Evolutionary conservation across 2,797 vertebrate species (phyloP).

Genomic region (Rhabdophis nuchalis): DNA sequence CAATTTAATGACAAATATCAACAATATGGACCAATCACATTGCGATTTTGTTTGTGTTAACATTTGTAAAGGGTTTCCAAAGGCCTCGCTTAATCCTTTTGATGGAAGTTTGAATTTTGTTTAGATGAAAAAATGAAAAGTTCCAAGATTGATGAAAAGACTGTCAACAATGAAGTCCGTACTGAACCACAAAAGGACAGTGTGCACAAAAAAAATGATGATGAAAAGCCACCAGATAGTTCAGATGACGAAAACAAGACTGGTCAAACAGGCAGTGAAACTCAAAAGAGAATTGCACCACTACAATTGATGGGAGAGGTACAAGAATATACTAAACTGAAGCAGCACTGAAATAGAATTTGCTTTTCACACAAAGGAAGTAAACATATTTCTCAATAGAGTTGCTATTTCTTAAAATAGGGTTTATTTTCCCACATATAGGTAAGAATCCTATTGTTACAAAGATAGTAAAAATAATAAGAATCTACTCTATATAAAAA

Average conservation of each 20-base stretch:
- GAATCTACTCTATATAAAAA: not conserved
- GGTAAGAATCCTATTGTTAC: not conserved
- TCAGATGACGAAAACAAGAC: slow-evolving; percentile 40
- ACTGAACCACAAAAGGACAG: slow-evolving; percentile 19
- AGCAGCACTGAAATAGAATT: not conserved
- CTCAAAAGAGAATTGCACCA: slow-evolving; percentile 46
- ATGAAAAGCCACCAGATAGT: slow-evolving; percentile 37
- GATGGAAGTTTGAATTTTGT: slow-evolving; percentile 21
- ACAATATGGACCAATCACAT: not conserved
- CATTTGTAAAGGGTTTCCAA: not conserved
- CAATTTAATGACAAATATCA: not conserved
- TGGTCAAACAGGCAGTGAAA: slow-evolving; percentile 24
- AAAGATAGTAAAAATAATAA: not conserved
- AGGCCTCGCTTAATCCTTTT: not conserved
- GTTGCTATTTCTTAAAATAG: not conserved
- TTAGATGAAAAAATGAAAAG: slow-evolving; percentile 45
- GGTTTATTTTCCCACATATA: not conserved
- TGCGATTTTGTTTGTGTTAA: not conserved
- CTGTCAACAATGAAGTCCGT: slow-evolving; percentile 12
- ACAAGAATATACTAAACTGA: slow-evolving; percentile 10
- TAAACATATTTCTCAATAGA: not conserved
- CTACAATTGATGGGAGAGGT: slow-evolving; percentile 68
- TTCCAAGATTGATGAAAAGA: slow-evolving; percentile 25
- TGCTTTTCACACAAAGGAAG: not conserved
- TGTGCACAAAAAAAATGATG: slow-evolving; percentile 7